Evolutionary conservation across 2,888 invertebrate species (phyloP).

Genomic region (Oscheius myriophilus): DNA sequence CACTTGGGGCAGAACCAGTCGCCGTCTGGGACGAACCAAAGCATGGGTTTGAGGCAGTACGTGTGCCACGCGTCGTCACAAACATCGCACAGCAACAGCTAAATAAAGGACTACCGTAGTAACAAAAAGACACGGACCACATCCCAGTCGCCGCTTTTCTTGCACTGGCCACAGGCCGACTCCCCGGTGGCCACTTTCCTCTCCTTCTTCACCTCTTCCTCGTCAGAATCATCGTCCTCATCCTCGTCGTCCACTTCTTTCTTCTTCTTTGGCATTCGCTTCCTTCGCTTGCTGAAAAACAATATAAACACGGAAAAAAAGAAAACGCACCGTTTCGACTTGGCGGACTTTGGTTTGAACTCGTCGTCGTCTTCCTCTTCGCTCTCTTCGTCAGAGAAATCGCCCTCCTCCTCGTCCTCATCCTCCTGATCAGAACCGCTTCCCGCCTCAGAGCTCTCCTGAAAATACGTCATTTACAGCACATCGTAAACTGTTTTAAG

Average conservation of each 20-base stretch:
- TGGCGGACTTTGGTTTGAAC: constrained; percentile 43
- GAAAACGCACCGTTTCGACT: constrained; percentile 17
- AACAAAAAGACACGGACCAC: constrained; percentile 73
- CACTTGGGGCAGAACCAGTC: constrained; percentile 98
- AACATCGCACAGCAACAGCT: constrained; percentile 86
- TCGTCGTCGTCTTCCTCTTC: constrained; percentile 76
- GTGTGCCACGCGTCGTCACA: constrained; percentile 98
- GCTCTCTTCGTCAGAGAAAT: constrained; percentile 43
- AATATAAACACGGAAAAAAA: not conserved
- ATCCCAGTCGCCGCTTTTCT: constrained; percentile 91
- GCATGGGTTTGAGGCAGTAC: constrained; percentile 88
- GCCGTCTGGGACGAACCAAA: constrained; percentile 91
- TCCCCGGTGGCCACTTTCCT: constrained; percentile 74
- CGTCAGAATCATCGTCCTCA: constrained; percentile 40
- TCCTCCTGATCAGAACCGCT: constrained; percentile 10
- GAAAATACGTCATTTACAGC: too few species aligned
- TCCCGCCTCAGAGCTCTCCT: not conserved
- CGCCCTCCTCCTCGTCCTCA: constrained; percentile 66
- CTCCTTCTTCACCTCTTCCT: constrained; percentile 58
- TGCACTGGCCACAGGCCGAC: constrained; percentile 88
- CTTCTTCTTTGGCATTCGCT: constrained; percentile 46
- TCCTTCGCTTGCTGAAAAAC: constrained; percentile 34
- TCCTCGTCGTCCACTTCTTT: constrained; percentile 38
- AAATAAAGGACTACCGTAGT: constrained; percentile 74
- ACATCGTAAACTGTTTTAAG: too few species aligned